phyloP scores from a whole-genome alignment of 2,113 vertebrate genomes.

The Urocitellus parryii region DNA sequence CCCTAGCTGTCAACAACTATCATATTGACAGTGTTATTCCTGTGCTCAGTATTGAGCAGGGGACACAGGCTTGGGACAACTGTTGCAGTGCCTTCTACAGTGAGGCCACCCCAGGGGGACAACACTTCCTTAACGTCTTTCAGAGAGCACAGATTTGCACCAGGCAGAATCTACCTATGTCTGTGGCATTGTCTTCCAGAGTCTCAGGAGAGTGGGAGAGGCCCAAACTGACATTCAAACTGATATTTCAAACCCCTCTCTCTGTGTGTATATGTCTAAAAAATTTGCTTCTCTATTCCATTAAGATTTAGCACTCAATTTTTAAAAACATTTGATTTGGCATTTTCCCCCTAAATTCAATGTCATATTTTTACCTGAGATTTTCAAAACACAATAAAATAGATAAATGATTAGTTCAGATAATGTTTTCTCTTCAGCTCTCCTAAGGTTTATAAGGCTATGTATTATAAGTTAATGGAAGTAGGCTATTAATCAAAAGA shows the following conservation, averaged over 20 bases:
- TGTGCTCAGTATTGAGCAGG: background rate
- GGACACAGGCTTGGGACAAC: background rate
- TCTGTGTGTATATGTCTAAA: background rate
- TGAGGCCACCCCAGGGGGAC: background rate
- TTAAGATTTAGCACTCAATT: conserved; percentile 3
- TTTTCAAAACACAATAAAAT: conserved; percentile 8
- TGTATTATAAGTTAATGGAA: background rate
- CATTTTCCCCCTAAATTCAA: background rate
- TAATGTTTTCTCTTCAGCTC: background rate
- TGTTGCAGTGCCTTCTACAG: background rate
- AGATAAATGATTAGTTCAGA: background rate
- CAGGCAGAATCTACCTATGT: background rate
- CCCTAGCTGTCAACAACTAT: background rate
- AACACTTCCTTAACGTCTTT: background rate
- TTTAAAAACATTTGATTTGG: background rate
- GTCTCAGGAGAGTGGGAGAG: background rate
- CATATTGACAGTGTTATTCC: background rate
- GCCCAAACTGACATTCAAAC: background rate
- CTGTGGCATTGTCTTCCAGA: background rate
- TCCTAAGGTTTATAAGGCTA: background rate
- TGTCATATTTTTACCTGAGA: background rate
- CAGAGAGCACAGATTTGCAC: background rate
- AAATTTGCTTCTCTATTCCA: background rate
- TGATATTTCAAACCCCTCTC: background rate
- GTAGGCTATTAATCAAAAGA: background rate